A percentile compares a stretch with the other conserved stretches of the same genome.
Evolutionary conservation across 2,888 invertebrate species (phyloP).

Genomic region (Diadromus collaris): DNA sequence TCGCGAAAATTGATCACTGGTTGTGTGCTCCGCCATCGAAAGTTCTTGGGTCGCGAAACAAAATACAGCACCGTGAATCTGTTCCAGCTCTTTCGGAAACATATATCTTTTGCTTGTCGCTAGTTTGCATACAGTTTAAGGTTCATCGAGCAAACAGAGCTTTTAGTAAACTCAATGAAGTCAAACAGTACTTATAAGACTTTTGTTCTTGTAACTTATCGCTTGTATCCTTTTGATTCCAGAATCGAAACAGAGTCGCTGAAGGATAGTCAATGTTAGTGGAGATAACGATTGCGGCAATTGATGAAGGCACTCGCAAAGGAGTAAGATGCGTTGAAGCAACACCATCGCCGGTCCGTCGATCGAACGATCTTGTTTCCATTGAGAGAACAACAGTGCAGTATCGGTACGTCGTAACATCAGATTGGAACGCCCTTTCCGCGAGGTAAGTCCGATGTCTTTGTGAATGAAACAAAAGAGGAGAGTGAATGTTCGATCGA

Average conservation of each 20-base stretch:
- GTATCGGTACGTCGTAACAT: slow-evolving; percentile 44
- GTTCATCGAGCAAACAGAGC: not conserved
- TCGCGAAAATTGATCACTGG: not conserved
- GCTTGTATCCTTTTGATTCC: slow-evolving; percentile 30
- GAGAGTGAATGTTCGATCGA: slow-evolving; percentile 5
- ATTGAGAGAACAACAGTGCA: slow-evolving; percentile 46
- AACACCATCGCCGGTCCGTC: slow-evolving; percentile 45
- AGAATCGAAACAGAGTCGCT: slow-evolving; percentile 30
- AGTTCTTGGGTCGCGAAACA: not conserved
- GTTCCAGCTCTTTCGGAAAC: not conserved
- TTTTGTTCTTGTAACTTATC: not conserved
- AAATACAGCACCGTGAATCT: not conserved
- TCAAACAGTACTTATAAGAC: not conserved
- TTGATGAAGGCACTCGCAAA: slow-evolving; percentile 42
- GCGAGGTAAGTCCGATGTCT: slow-evolving; percentile 48
- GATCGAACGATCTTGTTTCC: slow-evolving; percentile 44
- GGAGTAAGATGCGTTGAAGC: slow-evolving; percentile 53
- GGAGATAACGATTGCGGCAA: slow-evolving; percentile 28
- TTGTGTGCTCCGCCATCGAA: not conserved
- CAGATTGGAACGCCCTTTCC: slow-evolving; percentile 44
- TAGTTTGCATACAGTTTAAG: not conserved
- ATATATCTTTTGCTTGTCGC: not conserved
- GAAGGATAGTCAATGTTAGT: slow-evolving; percentile 40
- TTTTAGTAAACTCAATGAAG: not conserved
- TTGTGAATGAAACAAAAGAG: not conserved